Conservation (phyloP, 2,113 vertebrate species). For the Rostratula benghalensis region DNA sequence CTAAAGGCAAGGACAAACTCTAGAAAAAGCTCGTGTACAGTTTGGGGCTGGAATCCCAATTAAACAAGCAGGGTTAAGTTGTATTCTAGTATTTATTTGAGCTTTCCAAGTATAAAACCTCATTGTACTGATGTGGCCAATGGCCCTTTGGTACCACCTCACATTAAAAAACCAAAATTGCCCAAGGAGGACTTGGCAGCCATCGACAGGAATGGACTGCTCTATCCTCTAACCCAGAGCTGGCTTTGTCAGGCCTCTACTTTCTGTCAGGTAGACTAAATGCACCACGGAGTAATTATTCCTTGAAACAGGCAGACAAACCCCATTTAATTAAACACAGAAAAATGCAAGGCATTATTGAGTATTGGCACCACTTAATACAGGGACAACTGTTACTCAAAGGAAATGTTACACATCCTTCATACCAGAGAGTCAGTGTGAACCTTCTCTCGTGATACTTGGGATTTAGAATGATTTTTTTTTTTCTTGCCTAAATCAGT, state of each 20-base stretch:
- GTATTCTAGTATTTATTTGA: not conserved
- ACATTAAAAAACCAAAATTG: not conserved
- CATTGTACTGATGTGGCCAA: not conserved
- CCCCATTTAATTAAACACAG: not conserved
- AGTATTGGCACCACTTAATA: constrained; percentile 26
- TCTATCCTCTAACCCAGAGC: not conserved
- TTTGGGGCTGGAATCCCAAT: not conserved
- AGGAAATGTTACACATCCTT: not conserved
- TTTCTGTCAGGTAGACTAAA: not conserved
- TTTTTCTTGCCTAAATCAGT: not conserved
- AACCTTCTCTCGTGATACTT: not conserved
- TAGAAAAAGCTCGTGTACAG: not conserved
- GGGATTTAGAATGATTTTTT: not conserved
- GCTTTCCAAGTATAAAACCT: not conserved
- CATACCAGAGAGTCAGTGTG: not conserved
- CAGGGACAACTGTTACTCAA: not conserved
- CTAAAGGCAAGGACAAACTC: not conserved
- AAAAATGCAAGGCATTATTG: constrained; percentile 43
- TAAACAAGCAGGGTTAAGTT: not conserved
- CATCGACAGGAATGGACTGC: not conserved
- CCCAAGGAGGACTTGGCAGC: not conserved
- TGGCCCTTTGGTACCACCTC: constrained; percentile 8
- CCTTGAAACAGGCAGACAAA: constrained; percentile 33
- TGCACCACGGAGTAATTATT: not conserved
- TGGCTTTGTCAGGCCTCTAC: not conserved